Evolutionary conservation across 2,113 vertebrate genomes (phyloP).

Genomic region (Isurus oxyrinchus): DNA sequence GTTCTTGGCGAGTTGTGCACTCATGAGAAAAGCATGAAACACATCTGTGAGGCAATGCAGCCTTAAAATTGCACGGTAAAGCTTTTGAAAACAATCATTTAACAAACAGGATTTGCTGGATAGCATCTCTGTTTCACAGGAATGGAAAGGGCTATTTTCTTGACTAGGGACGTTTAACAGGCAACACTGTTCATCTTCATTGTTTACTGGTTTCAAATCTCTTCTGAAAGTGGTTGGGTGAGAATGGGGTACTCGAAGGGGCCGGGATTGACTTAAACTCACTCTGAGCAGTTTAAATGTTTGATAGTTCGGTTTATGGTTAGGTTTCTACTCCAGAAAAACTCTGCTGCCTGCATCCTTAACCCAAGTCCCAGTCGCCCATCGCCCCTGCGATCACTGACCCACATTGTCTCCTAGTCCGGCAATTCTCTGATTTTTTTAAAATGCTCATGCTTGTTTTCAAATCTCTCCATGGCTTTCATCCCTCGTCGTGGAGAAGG

Average conservation of each 20-base stretch:
- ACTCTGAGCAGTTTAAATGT: neutral
- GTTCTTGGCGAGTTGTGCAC: neutral
- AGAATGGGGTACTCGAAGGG: neutral
- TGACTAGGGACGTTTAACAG: neutral
- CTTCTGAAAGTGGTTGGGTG: neutral
- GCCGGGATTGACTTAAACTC: neutral
- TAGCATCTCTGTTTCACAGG: neutral
- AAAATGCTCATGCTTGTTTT: too few relatives aligned
- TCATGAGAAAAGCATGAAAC: neutral
- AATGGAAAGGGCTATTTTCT: neutral
- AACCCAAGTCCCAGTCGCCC: too few relatives aligned
- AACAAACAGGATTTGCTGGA: neutral
- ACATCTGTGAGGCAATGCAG: neutral
- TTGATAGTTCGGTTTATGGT: neutral
- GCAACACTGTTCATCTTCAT: neutral
- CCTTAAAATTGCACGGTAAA: neutral
- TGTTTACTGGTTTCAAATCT: neutral
- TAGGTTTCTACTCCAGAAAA: neutral
- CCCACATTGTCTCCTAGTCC: too few relatives aligned
- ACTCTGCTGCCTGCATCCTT: neutral
- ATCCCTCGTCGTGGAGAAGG: too few relatives aligned
- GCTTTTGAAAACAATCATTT: neutral
- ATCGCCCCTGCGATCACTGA: too few relatives aligned
- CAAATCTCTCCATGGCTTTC: too few relatives aligned
- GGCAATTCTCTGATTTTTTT: too few relatives aligned